Evolutionary conservation across 2,797 vertebrate species (phyloP).

Genomic region (Prunella strophiata): DNA sequence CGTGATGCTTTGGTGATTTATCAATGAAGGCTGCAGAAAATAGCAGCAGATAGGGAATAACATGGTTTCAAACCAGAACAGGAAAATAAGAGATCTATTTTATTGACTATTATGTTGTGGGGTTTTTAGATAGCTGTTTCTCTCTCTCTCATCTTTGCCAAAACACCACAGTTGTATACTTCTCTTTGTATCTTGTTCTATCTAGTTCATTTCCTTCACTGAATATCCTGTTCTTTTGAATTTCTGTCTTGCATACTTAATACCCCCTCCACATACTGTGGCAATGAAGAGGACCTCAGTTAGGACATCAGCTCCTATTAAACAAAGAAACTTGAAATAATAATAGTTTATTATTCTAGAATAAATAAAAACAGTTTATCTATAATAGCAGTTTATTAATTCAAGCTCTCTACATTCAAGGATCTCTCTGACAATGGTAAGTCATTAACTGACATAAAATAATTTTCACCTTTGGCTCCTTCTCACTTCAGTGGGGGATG

Average conservation of each 20-base stretch:
- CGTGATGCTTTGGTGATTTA: background rate
- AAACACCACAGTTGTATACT: background rate
- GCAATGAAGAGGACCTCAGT: background rate
- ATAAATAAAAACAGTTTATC: background rate
- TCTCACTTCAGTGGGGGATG: background rate
- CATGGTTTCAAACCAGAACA: background rate
- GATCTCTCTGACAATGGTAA: background rate
- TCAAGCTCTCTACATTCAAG: background rate
- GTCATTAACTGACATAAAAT: background rate
- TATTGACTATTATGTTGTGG: background rate
- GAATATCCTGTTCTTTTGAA: background rate
- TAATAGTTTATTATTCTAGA: background rate
- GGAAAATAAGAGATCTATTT: background rate
- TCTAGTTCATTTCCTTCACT: background rate
- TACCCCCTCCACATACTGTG: rapidly evolving
- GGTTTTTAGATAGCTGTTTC: background rate
- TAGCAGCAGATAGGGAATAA: background rate
- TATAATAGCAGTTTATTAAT: background rate
- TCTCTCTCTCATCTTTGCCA: background rate
- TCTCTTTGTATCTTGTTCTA: background rate
- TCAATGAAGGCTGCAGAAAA: background rate
- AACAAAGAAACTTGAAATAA: background rate
- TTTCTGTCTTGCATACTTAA: background rate
- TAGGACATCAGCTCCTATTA: background rate
- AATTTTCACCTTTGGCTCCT: background rate